Evolutionary conservation across 2,113 vertebrate genomes (phyloP).

Genomic region (Montifringilla adamsi): DNA sequence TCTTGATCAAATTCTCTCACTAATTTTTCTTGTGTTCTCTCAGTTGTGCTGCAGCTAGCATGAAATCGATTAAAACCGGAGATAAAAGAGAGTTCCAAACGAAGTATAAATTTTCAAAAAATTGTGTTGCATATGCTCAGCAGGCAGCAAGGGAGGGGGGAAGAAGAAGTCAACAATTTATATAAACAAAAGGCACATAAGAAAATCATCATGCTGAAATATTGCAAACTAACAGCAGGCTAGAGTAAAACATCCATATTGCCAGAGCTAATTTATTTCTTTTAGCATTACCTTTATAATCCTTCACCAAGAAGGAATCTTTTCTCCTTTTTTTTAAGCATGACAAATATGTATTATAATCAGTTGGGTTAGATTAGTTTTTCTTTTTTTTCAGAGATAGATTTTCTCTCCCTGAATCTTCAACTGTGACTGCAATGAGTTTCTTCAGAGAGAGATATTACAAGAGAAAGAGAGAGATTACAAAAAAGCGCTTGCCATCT

Average conservation of each 20-base stretch:
- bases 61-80: neutral
- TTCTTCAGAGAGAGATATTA: slow-evolving; percentile 2
- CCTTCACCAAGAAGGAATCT: neutral
- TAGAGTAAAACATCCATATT: neutral
- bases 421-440: neutral
- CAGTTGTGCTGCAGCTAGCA: neutral
- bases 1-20: neutral
- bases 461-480: neutral
- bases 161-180: neutral
- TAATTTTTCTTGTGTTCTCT: neutral
- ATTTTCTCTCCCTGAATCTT: neutral
- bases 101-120: neutral
- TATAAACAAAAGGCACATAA: neutral
- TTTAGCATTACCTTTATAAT: neutral
- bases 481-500: neutral
- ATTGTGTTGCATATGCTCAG: neutral
- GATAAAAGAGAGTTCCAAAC: neutral
- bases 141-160: neutral
- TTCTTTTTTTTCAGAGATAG: neutral
- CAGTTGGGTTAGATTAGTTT: neutral
- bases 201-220: neutral
- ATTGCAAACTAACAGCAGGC: neutral
- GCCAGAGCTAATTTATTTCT: neutral
- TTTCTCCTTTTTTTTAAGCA: neutral
- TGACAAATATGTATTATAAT: neutral